phyloP scores from a whole-genome alignment of 2,888 invertebrate species.

The Lymantria monacha region DNA sequence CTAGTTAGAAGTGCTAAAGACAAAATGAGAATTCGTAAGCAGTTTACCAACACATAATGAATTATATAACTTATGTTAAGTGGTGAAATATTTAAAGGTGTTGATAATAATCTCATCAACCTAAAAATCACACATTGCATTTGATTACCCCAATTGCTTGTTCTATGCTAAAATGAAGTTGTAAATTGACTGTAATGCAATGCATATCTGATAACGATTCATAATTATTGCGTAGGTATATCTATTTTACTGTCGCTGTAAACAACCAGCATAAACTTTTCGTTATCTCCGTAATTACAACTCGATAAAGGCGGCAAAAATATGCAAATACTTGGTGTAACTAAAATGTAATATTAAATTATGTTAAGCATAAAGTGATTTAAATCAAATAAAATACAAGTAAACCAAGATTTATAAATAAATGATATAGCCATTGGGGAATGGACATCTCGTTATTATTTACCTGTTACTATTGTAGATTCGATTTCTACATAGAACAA shows the following conservation, averaged over 20 bases:
- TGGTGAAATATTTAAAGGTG: too few relatives aligned
- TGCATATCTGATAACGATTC: conserved; percentile 29
- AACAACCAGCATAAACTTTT: conserved; percentile 38
- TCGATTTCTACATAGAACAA: too few relatives aligned
- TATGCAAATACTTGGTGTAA: conserved; percentile 23
- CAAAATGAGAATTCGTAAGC: too few relatives aligned
- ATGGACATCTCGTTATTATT: too few relatives aligned
- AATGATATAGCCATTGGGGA: too few relatives aligned
- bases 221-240: conserved; percentile 31
- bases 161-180: conserved; percentile 32
- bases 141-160: conserved; percentile 29
- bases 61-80: too few relatives aligned
- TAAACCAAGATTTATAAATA: too few relatives aligned
- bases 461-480: too few relatives aligned
- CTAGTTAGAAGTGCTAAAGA: too few relatives aligned
- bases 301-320: conserved; percentile 40
- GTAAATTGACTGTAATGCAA: conserved; percentile 30
- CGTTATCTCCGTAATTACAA: conserved; percentile 41
- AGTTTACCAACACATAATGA: too few relatives aligned
- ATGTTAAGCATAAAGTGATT: conserved; percentile 3
- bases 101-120: too few relatives aligned
- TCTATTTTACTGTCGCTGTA: conserved; percentile 29
- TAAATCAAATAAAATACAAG: too few relatives aligned
- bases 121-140: neutral
- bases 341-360: conserved; percentile 22